These are phyloP conservation scores for Gari tellinella DNA, from an alignment of 2,888 invertebrate genomes.

Conservation along the genomic window DNA sequence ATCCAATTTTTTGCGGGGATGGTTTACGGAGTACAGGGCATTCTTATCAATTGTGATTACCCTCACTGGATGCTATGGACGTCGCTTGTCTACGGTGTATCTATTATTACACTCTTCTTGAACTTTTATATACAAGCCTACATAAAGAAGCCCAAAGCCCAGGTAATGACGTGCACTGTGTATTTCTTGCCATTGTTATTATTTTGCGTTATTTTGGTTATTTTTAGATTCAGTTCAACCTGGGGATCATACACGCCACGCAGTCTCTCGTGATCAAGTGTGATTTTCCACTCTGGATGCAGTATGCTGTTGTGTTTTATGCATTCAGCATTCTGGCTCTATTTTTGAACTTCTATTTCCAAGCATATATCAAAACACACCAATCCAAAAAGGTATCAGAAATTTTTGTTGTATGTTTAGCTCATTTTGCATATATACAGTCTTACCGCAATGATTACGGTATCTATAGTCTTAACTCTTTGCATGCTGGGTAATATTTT, in stretches of 20 bases:
- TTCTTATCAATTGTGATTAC: constrained; percentile 76
- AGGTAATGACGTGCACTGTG: constrained; percentile 39
- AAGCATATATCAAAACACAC: constrained; percentile 81
- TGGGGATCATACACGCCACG: constrained; percentile 92
- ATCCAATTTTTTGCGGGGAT: constrained; percentile 84
- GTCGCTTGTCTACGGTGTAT: constrained; percentile 91
- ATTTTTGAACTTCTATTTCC: constrained; percentile 84
- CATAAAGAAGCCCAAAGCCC: constrained; percentile 73
- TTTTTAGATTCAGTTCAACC: constrained; percentile 93
- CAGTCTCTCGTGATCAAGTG: constrained; percentile 94
- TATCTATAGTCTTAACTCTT: too few relatives aligned
- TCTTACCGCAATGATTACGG: too few relatives aligned
- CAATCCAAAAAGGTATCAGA: constrained; percentile 42
- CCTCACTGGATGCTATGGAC: constrained; percentile 80
- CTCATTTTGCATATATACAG: neutral
- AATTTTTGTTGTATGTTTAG: neutral
- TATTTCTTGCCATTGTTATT: constrained; percentile 6
- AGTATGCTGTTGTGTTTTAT: constrained; percentile 83
- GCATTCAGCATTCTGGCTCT: constrained; percentile 81
- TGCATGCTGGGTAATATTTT: too few relatives aligned
- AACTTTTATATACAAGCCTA: constrained; percentile 97
- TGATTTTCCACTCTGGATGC: constrained; percentile 90
- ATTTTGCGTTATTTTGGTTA: constrained; percentile 52
- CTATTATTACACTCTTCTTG: constrained; percentile 97
- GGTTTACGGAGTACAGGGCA: constrained; percentile 78